Evolutionary conservation across 1,140 invertebrate species (phyloP).

Genomic region (Cataglyphis hispanica): DNA sequence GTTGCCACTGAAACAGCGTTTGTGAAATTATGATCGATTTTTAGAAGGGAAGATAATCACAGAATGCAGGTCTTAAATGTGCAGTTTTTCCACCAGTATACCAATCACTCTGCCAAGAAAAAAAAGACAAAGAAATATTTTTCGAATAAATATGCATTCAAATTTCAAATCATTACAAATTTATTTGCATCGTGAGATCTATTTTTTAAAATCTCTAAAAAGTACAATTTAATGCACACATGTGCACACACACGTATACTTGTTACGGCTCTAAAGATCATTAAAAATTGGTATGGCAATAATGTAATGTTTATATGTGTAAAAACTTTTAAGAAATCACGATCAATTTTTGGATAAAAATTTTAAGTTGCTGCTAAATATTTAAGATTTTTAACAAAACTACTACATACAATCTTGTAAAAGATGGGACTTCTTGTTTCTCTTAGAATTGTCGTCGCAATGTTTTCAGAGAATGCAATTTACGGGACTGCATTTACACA

Average conservation of each 20-base stretch:
- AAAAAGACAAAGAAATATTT: not conserved
- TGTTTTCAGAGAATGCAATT: conserved; percentile 19
- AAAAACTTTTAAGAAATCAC: conserved; percentile 25
- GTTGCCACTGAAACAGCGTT: conserved; percentile 27
- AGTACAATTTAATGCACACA: conserved; percentile 2
- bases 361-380: not conserved
- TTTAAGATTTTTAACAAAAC: not conserved
- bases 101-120: not conserved
- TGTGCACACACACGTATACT: not conserved
- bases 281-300: conserved; percentile 6
- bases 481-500: conserved; percentile 31
- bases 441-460: not conserved
- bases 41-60: conserved; percentile 4
- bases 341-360: conserved; percentile 24
- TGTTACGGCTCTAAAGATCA: not conserved
- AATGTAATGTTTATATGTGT: not conserved
- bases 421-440: not conserved
- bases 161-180: conserved; percentile 14
- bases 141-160: not conserved
- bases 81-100: not conserved
- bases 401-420: not conserved
- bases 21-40: conserved; percentile 27
- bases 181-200: conserved; percentile 6
- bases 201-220: not conserved
- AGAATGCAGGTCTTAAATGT: conserved; percentile 13